Evolutionary conservation across 2,888 invertebrate species (phyloP), one percentile per base, ranked within the genome.

Genomic region (Melieria omissa): DNA sequence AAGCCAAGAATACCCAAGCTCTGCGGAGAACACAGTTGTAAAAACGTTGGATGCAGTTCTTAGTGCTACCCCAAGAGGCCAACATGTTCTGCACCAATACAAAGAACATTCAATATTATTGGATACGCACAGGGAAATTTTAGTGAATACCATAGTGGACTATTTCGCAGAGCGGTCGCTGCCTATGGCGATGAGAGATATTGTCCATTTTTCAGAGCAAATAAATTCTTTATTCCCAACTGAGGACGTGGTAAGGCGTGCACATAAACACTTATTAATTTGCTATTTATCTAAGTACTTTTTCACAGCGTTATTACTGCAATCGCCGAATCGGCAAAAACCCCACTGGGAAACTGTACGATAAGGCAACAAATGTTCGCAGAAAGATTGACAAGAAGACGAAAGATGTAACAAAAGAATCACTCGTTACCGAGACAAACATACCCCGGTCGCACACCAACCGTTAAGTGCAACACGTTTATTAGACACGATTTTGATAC

Each of bases 181-280:
- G 42, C 4, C 54, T 65, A 65, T 65, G 65, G 41, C 65, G 41
- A 65, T 65, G 41, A 52, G n/a, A n/a, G 65, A 65, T 65, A 52
- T 65, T 42, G 12, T 54, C 12, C 12, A 65, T 54, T 54, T 65
- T 65, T 2, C 52, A 10, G 12, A 54, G n/a, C 52, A 65, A 65
- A 54, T 65, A 29, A 54, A 12, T 29, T 7, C 41, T 5, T 10
- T 63, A 46, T 14, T 14, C 14, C 62, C 62, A 44, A 62, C 44
- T 14, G 62, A 44, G 14, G 45, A 62, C 49, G 12, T 49, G 49
- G 49, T 49, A 49, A 49, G 12, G 49, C 29, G 8, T 12, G 9
- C 58, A 14, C 3, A 57, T 57, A 41, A 58, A 16, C 10, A 12
- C 10, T 58, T 16, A 10, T 5, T 41, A 46, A 14, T 9, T 47